phyloP scores from a whole-genome alignment of 2,888 invertebrate genomes.

The Acanthosepion pharaonis region DNA sequence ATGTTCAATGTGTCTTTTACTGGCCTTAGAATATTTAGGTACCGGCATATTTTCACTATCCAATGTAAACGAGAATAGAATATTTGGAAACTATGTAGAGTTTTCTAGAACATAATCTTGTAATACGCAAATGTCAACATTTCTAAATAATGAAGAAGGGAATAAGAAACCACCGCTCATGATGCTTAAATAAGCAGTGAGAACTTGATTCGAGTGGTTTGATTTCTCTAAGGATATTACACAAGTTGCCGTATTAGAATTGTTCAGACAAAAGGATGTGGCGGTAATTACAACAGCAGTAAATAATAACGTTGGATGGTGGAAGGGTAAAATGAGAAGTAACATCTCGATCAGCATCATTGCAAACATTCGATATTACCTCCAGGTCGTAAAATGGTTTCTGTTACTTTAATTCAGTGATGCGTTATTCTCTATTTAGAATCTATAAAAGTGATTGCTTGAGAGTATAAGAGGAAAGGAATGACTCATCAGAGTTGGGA shows the following conservation, averaged over 20 bases:
- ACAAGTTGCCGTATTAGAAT: neutral
- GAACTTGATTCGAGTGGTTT: neutral
- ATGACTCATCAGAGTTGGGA: no score
- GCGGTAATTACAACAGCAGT: neutral
- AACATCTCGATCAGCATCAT: neutral
- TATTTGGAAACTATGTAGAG: neutral
- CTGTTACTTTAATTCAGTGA: no score
- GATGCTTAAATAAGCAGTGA: neutral
- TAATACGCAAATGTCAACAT: neutral
- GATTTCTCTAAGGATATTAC: neutral
- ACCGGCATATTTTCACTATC: no score
- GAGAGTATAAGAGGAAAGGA: no score
- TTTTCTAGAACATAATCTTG: neutral
- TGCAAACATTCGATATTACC: neutral
- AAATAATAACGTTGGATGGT: neutral
- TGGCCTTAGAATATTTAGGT: neutral
- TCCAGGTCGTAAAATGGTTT: neutral
- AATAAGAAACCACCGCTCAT: neutral
- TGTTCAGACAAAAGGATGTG: neutral
- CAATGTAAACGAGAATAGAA: neutral
- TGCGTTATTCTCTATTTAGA: no score
- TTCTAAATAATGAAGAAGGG: neutral
- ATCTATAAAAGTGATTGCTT: no score
- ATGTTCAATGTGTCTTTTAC: no score
- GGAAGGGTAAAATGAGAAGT: neutral